A percentile compares a stretch with the other conserved stretches of the same genome.
These are phyloP conservation scores for Sphenopsis melanotis DNA, from an alignment of 2,797 vertebrate genomes.

Conservation along the genomic window DNA sequence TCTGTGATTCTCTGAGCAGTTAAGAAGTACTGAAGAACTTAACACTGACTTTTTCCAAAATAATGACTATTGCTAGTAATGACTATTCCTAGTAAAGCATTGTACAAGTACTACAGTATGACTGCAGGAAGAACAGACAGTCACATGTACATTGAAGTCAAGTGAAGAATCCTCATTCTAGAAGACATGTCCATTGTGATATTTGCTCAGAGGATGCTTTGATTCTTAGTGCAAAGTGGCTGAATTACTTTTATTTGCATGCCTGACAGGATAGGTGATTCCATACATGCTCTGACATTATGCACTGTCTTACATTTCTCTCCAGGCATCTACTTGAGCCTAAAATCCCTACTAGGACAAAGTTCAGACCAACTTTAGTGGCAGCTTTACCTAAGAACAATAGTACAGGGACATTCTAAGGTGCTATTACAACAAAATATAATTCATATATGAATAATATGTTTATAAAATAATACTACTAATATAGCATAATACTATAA, in stretches of 20 bases:
- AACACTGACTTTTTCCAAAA: background rate
- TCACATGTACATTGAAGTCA: background rate
- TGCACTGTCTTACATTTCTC: accelerated
- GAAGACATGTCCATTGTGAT: background rate
- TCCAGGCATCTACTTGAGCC: background rate
- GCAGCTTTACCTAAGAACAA: background rate
- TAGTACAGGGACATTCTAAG: background rate
- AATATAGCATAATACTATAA: background rate
- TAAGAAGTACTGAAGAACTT: background rate
- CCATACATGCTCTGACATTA: background rate
- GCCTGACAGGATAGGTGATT: background rate
- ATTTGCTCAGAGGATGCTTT: background rate
- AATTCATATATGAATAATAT: background rate
- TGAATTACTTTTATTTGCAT: background rate
- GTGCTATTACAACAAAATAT: background rate
- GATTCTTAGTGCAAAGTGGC: background rate
- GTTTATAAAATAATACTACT: background rate
- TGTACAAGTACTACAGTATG: background rate
- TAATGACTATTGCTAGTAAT: background rate
- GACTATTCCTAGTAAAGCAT: background rate
- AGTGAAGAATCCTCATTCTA: background rate
- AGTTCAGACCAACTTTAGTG: background rate
- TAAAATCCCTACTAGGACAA: background rate
- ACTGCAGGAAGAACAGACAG: background rate
- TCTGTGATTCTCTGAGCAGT: background rate